Evolutionary conservation across 2,797 vertebrate genomes (phyloP).

Genomic region (Furcifer pardalis): DNA sequence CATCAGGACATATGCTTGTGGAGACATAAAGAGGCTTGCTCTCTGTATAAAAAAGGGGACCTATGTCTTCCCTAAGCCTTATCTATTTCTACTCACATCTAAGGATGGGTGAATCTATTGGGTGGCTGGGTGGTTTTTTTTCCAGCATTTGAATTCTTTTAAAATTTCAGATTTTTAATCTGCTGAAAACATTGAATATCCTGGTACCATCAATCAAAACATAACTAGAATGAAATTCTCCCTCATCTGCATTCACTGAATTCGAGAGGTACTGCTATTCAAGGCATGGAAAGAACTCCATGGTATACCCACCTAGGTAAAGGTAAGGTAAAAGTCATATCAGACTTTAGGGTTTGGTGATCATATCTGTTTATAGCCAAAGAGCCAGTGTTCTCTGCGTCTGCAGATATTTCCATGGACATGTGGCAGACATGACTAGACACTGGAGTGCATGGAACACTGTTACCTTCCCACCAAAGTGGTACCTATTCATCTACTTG

Average conservation of each 20-base stretch:
- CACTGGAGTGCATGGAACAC: too few relatives aligned
- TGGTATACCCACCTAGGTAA: not conserved
- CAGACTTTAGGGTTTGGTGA: too few relatives aligned
- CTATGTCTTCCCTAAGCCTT: not conserved
- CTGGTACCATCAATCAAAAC: not conserved
- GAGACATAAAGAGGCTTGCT: too few relatives aligned
- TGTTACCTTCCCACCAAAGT: too few relatives aligned
- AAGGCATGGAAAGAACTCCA: not conserved
- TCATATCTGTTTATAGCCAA: too few relatives aligned
- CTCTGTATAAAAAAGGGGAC: too few relatives aligned
- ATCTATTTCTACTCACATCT: not conserved
- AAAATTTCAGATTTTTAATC: not conserved
- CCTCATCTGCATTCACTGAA: not conserved
- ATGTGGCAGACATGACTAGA: too few relatives aligned
- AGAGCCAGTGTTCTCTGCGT: too few relatives aligned
- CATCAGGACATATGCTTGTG: not conserved
- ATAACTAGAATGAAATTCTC: not conserved
- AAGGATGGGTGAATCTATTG: not conserved
- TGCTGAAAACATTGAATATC: too few relatives aligned
- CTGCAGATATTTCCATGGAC: too few relatives aligned
- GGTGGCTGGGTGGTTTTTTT: not conserved
- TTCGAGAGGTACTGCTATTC: not conserved
- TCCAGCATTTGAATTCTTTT: not conserved
- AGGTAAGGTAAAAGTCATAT: too few relatives aligned
- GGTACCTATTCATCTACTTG: too few relatives aligned